These are phyloP conservation scores for Taurulus bubalis DNA, from an alignment of 2,113 vertebrate genomes.

Conservation along the genomic window DNA sequence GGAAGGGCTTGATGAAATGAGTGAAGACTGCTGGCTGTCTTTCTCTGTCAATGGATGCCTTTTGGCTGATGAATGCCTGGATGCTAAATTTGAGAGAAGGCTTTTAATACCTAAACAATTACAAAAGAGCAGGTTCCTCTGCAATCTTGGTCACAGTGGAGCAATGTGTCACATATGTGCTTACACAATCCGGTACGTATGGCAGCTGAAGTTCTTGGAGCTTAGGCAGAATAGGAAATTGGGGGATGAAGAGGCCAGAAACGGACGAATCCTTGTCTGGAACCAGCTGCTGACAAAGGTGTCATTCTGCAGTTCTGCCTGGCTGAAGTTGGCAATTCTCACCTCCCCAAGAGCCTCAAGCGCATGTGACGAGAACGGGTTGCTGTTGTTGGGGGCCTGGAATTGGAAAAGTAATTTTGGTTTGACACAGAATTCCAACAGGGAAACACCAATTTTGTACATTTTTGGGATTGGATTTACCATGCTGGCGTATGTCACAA, in stretches of 20 bases:
- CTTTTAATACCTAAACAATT: conserved; percentile 4
- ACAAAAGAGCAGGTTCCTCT: neutral
- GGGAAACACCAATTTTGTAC: neutral
- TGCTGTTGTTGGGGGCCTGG: conserved; percentile 30
- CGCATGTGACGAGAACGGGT: conserved; percentile 4
- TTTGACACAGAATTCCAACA: neutral
- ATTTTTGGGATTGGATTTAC: conserved; percentile 25
- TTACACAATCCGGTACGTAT: conserved; percentile 69
- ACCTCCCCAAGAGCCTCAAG: conserved; percentile 56
- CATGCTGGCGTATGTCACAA: conserved; percentile 34
- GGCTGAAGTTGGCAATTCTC: conserved; percentile 42
- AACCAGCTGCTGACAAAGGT: conserved; percentile 61
- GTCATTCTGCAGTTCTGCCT: conserved; percentile 34
- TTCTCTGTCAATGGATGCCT: conserved; percentile 37
- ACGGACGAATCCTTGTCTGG: conserved; percentile 44
- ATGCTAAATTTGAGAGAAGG: conserved; percentile 45
- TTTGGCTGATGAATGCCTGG: conserved; percentile 47
- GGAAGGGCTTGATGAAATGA: conserved; percentile 67
- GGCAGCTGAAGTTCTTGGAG: conserved; percentile 69
- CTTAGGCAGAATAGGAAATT: conserved; percentile 62
- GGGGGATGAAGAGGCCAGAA: conserved; percentile 52
- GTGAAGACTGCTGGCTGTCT: conserved; percentile 43
- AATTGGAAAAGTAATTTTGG: conserved; percentile 2
- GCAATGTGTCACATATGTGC: conserved; percentile 1
- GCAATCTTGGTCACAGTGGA: too few relatives aligned